These are phyloP conservation scores for Lasioglossum baleicum DNA, from an alignment of 1,140 invertebrate species.

Conservation along the genomic window DNA sequence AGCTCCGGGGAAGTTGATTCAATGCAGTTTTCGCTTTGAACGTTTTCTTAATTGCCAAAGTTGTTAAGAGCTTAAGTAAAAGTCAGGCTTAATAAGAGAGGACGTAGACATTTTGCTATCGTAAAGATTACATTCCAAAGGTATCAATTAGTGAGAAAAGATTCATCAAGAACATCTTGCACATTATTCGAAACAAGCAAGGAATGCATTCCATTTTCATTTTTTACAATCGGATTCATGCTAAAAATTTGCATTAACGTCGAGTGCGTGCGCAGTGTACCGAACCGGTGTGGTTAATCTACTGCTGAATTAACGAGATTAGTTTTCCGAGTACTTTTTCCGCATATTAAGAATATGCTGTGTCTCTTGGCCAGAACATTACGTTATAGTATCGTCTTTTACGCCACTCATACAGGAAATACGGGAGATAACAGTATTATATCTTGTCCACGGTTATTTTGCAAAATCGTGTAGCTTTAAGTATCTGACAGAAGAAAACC, in stretches of 20 bases:
- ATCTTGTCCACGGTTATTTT: neutral
- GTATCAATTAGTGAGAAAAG: neutral
- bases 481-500: neutral
- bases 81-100: neutral
- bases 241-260: neutral
- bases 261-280: neutral
- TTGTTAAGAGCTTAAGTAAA: neutral
- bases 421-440: neutral
- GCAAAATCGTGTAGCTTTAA: neutral
- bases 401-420: neutral
- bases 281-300: neutral
- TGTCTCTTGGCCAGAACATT: neutral
- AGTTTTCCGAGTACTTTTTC: slow-evolving; percentile 1
- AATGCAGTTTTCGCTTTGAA: neutral
- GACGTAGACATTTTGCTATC: neutral
- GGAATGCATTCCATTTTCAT: no score
- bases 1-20: neutral
- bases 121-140: neutral
- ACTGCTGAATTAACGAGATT: neutral
- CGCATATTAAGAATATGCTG: neutral
- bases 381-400: neutral
- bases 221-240: neutral
- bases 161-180: no score
- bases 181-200: no score
- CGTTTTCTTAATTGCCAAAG: slow-evolving; percentile 4